Evolutionary conservation across 1,140 invertebrate genomes (phyloP).

Genomic region (Holotrichia oblita): DNA sequence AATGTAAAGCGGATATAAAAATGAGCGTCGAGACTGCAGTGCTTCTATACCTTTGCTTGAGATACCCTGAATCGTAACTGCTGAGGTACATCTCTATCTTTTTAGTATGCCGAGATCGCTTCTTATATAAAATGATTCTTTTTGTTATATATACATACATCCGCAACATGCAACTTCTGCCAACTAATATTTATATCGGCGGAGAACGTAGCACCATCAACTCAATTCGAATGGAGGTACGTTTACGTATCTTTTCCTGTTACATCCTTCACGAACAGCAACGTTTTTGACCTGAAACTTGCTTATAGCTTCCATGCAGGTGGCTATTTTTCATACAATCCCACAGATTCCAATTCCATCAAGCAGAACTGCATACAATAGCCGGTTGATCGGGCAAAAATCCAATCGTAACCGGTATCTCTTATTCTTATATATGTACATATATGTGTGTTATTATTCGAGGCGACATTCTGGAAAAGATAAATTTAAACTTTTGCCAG

Average conservation of each 20-base stretch:
- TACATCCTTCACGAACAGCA: neutral
- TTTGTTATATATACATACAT: neutral
- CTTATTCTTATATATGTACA: neutral
- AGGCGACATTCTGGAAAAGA: neutral
- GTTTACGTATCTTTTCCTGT: neutral
- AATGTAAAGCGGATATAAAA: no score
- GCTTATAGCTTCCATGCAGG: neutral
- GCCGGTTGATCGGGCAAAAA: neutral
- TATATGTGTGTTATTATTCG: constrained; percentile 6
- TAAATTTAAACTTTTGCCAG: neutral
- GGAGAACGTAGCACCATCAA: neutral
- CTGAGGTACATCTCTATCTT: no score
- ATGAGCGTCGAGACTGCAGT: no score
- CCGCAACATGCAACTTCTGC: neutral
- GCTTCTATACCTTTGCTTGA: no score
- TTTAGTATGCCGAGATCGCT: neutral
- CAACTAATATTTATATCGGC: neutral
- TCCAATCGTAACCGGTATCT: neutral
- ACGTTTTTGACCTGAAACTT: neutral
- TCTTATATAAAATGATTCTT: neutral
- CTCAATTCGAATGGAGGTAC: no score
- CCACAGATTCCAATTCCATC: constrained; percentile 1
- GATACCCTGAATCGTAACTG: no score
- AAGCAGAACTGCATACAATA: constrained; percentile 2
- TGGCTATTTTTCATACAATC: neutral